Percentiles rank a stretch among this genome's conserved stretches.
These are phyloP conservation scores for Charaxes varanes DNA, from an alignment of 1,140 invertebrate species.

Conservation along the genomic window DNA sequence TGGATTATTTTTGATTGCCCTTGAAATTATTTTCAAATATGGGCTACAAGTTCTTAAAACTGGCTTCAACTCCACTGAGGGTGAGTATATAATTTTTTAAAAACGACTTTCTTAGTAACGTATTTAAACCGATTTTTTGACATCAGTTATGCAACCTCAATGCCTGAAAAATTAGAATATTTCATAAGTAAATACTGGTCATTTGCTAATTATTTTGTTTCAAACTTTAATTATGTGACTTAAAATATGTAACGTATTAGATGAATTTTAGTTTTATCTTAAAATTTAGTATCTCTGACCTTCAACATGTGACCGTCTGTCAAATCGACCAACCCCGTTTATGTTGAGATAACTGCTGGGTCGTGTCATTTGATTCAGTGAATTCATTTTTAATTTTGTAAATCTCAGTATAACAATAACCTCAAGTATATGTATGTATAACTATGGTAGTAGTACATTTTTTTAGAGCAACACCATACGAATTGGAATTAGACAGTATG, in stretches of 20 bases:
- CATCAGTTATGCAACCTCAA: conserved; percentile 33
- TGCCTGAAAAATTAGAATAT: too few relatives aligned
- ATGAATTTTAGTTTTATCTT: neutral
- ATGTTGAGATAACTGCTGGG: too few relatives aligned
- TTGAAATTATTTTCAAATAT: conserved; percentile 30
- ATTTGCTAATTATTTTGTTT: neutral
- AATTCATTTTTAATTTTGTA: neutral
- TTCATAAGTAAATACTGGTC: too few relatives aligned
- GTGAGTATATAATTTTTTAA: conserved; percentile 40
- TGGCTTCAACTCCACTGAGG: conserved; percentile 48
- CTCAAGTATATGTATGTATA: too few relatives aligned
- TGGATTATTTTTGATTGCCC: conserved; percentile 20
- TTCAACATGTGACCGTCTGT: conserved; percentile 61
- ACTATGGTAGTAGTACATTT: neutral
- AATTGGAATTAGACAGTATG: conserved; percentile 76
- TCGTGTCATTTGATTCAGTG: neutral
- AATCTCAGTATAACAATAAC: neutral
- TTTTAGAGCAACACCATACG: conserved; percentile 57
- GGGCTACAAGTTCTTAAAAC: conserved; percentile 61
- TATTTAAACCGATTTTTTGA: conserved; percentile 7
- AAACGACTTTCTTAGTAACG: conserved; percentile 6
- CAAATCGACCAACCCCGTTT: conserved; percentile 3
- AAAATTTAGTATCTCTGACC: conserved; percentile 36
- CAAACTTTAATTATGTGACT: neutral
- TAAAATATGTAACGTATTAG: neutral